These are phyloP conservation scores for Zygogramma bicolorata DNA, from an alignment of 2,888 invertebrate species.

Conservation along the genomic window DNA sequence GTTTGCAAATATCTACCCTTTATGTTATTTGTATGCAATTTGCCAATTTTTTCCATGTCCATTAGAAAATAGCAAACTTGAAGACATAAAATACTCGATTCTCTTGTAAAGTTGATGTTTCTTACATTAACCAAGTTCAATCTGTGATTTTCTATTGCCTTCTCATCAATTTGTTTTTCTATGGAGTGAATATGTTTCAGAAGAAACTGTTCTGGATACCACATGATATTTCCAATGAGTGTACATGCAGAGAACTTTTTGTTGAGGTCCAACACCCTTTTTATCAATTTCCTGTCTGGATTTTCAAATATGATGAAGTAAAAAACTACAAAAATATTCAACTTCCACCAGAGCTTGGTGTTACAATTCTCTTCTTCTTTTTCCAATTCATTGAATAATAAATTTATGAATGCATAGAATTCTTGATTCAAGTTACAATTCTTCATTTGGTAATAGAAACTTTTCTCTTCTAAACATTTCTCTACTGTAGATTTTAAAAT, in stretches of 20 bases:
- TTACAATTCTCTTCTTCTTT: conserved; percentile 70
- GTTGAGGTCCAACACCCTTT: conserved; percentile 80
- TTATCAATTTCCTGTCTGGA: conserved; percentile 82
- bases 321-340: conserved; percentile 78
- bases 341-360: conserved; percentile 74
- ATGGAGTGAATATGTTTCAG: conserved; percentile 73
- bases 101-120: conserved; percentile 73
- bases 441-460: conserved; percentile 57
- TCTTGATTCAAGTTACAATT: conserved; percentile 69
- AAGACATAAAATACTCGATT: conserved; percentile 67
- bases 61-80: conserved; percentile 74
- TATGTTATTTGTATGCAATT: conserved; percentile 66
- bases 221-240: conserved; percentile 83
- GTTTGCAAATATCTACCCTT: conserved; percentile 71
- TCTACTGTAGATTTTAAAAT: conserved; percentile 73
- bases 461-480: conserved; percentile 59
- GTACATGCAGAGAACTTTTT: conserved; percentile 83
- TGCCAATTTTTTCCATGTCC: conserved; percentile 70
- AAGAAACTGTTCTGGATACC: conserved; percentile 89
- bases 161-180: conserved; percentile 69
- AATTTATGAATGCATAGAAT: conserved; percentile 76
- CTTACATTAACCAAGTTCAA: conserved; percentile 71
- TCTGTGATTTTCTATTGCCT: conserved; percentile 66
- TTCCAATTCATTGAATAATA: conserved; percentile 74
- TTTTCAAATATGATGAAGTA: conserved; percentile 80